phyloP scores from a whole-genome alignment of 2,797 vertebrate genomes.

The Holocentrus rufus region DNA sequence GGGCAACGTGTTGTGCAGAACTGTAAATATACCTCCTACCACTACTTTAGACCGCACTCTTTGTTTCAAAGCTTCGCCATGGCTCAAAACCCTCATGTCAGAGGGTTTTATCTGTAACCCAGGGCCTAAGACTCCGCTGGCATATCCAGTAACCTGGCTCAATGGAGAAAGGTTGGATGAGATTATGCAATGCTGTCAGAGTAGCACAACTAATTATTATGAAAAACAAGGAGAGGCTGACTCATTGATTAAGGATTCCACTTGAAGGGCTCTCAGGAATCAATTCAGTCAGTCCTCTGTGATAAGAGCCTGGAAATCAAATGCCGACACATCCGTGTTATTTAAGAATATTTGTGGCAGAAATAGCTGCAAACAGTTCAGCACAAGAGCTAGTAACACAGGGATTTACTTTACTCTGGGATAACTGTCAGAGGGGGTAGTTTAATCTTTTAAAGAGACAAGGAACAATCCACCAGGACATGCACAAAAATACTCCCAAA shows the following conservation, averaged over 20 bases:
- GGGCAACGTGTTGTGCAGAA: slow-evolving; percentile 26
- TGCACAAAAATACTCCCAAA: slow-evolving; percentile 13
- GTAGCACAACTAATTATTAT: slow-evolving; percentile 70
- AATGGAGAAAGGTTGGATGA: slow-evolving; percentile 53
- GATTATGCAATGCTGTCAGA: slow-evolving; percentile 67
- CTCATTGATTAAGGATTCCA: slow-evolving; percentile 76
- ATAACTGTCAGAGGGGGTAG: neutral
- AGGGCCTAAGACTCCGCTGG: slow-evolving; percentile 31
- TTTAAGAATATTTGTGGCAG: slow-evolving; percentile 30
- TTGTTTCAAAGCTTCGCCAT: slow-evolving; percentile 42
- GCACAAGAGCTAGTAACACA: slow-evolving; percentile 43
- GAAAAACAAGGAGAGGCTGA: slow-evolving; percentile 71
- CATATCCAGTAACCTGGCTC: slow-evolving; percentile 42
- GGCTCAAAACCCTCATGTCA: slow-evolving; percentile 59
- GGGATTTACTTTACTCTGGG: neutral
- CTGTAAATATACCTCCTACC: neutral
- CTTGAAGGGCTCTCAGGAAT: slow-evolving; percentile 73
- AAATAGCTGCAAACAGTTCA: slow-evolving; percentile 47
- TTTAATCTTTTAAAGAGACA: slow-evolving; percentile 4
- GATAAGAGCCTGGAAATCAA: slow-evolving; percentile 57
- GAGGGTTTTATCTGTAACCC: slow-evolving; percentile 58
- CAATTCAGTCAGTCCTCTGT: slow-evolving; percentile 49
- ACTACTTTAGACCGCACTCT: slow-evolving; percentile 16
- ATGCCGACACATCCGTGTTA: slow-evolving; percentile 22
- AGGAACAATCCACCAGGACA: slow-evolving; percentile 13